A percentile compares a stretch with the other conserved stretches of the same genome.
phyloP scores from a whole-genome alignment of 2,113 vertebrate species.

The Salminus brasiliensis region DNA sequence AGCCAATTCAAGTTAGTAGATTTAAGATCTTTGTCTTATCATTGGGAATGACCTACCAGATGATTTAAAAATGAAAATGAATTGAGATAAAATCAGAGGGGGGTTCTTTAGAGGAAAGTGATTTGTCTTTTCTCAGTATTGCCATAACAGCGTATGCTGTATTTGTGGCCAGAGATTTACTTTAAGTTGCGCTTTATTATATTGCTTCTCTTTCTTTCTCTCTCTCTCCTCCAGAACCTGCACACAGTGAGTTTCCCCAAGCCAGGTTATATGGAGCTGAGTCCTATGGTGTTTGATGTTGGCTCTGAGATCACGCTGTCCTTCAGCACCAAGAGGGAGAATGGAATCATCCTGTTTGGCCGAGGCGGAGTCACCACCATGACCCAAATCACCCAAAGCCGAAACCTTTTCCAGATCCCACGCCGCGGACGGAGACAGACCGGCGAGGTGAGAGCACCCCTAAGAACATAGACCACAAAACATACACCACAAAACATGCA shows the following conservation, averaged over 20 bases:
- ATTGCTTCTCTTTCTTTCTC: background rate
- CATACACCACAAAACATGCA: slow-evolving; percentile 14
- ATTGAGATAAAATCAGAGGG: background rate
- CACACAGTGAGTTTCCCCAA: slow-evolving; percentile 90
- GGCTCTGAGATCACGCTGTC: slow-evolving; percentile 94
- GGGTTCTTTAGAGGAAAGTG: background rate
- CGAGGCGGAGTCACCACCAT: slow-evolving; percentile 69
- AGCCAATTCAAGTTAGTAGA: background rate
- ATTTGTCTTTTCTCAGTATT: background rate
- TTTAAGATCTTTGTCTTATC: background rate
- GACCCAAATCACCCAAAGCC: slow-evolving; percentile 47
- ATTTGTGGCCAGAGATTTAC: too few species aligned
- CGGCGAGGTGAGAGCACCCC: slow-evolving; percentile 74
- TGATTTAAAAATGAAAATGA: background rate
- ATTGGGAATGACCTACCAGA: background rate
- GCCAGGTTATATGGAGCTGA: slow-evolving; percentile 88
- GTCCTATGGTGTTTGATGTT: slow-evolving; percentile 75
- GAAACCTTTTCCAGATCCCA: slow-evolving; percentile 51
- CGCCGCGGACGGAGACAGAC: slow-evolving; percentile 88
- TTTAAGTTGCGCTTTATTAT: too few species aligned
- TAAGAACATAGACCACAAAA: background rate
- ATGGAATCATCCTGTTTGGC: slow-evolving; percentile 88
- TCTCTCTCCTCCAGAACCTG: slow-evolving; percentile 80
- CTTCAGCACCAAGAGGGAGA: slow-evolving; percentile 91
- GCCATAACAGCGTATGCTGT: too few species aligned